Evolutionary conservation across 2,888 invertebrate genomes (phyloP), one percentile per base, ranked within the genome.

Genomic region (Polyploca ridens): DNA sequence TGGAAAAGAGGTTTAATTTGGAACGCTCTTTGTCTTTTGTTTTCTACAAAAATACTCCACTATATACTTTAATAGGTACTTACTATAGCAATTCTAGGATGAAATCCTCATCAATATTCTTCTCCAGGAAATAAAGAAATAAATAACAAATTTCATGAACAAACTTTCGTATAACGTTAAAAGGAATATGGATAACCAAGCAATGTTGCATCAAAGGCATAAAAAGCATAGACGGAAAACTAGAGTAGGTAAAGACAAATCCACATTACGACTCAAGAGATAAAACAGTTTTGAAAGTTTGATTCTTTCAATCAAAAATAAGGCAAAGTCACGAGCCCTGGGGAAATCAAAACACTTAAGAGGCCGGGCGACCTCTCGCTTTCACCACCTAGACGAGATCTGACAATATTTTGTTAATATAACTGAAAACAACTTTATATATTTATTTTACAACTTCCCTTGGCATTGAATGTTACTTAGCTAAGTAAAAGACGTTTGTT

Each of bases 281-380:
- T 49, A 71, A 69, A 64, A 66, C 67, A 71, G 72, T 74, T 68
- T 69, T 68, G 58, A 46, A 62, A 63, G 63, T 35, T 60, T 54
- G 63, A 66, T 69, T 66, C 70, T 71, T 73, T 75, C 75, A 76
- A 74, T 69, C 70, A 73, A 76, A 75, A 71, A 69, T 70, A 73
- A 74, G 67, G 69, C 74, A 74, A 74, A 76, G 75, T 69, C 72
- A 70, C 66, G 27, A 63, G 73, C 77, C 74, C 77, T 3, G 33
- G 84, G 84, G 84, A 84, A 85, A 85, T 85, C 81, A 82, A 72
- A 73, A 74, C 69, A 69, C 72, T 79, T 81, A 76, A 73, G 75
- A 76, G 74, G 74, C 75, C 75, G 69, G 63, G 64, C 67, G 69
- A 71, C 71, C 69, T 69, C 68, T 72, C 66, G 66, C 66, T 74